Base-by-base conservation (phyloP, 35 echinoderm and acorn worm genomes). In the Lytechinus variegatus region DNA sequence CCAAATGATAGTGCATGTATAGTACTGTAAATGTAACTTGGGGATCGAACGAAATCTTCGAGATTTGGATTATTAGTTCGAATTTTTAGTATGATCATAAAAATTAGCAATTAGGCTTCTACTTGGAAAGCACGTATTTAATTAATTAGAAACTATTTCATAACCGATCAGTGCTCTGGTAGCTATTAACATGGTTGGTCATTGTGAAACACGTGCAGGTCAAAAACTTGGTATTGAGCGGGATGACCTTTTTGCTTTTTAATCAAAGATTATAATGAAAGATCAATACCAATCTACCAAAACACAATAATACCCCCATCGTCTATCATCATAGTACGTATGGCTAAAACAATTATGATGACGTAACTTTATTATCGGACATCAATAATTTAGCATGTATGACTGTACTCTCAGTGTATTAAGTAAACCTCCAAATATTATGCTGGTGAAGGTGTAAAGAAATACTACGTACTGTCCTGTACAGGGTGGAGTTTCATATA, bases 251-350 rank as follows among this genome's bases (percentile, higher is more conserved):
- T 79, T 79, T 79, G 66, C 66, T 16, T n/a, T 79, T 79, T 79
- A 79, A 79, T 79, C 66, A 79, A 79, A 79, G 66, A 79, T 79
- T 8, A 79, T 79, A 79, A 79, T 79, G 66, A 79, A 79, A 79
- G 66, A 79, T 79, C 66, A 16, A 79, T 79, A 79, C n/a, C 66
- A 24, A 79, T 79, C 14, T 24, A 24, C 66, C 24, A 79, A 79
- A 79, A 79, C 12, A 79, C 66, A 79, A 79, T 79, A 79, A 79
- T 79, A 79, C n/a, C n/a, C 66, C 66, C 4, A 79, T 19, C 19
- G 66, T 24, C 1, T 79, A 79, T 24, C 66, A 24, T 79, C 19
- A 79, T 79, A 6, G 19, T 7, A 5, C 19, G 66, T 79, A 16
- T 79, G 6, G 19, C 66, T 24, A 24, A 71, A 79, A 79, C 66